Base-by-base conservation (phyloP, 1,140 invertebrate species). In the Atta cephalotes region DNA sequence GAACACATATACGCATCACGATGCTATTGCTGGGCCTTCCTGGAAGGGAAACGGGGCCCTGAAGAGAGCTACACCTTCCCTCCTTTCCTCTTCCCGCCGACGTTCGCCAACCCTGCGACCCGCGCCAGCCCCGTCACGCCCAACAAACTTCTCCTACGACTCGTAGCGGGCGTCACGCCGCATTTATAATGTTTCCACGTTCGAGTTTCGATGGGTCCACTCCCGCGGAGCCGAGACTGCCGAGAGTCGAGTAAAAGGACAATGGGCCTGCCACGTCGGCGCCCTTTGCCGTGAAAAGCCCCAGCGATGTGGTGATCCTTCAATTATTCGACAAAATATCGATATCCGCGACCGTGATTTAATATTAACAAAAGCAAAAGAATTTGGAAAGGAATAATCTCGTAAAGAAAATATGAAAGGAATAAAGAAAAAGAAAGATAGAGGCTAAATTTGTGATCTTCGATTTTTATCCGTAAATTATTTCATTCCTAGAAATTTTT, bases 111-210 rank as follows among this genome's bases (percentile, higher is more conserved):
- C 89, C 60, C 68, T 86, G 53, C 65, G 78, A 86, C 92, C 66
- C 92, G 91, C 92, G 88, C 91, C 91, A 92, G 90, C 91, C 90
- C 90, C 93, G 94, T 94, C 94, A 95, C 94, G 94, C 94, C 94
- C 94, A 94, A 93, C 92, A 87, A 93, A 94, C 92, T 93, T 92
- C 91, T 90, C 90, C 87, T 90, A 85, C 88, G 88, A 87, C 80
- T 87, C 82, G 88, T 85, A 91, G 85, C 89, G 85, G 90, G 91
- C 92, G 93, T 95, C 94, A 95, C 93, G 94, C 90, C 92, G 92
- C 94, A 94, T 94, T 94, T 94, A 93, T 95, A 94, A 94, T 94
- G 93, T 95, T 94, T 95, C 93, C 94, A 94, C 94, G 94, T 94
- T 94, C 90, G 90, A 93, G 92, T 94, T 94, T 93, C 91, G 91